Percentiles rank a stretch among this genome's conserved stretches.
These are phyloP conservation scores for Champsocephalus gunnari DNA, from an alignment of 2,797 vertebrate species.

Conservation along the genomic window DNA sequence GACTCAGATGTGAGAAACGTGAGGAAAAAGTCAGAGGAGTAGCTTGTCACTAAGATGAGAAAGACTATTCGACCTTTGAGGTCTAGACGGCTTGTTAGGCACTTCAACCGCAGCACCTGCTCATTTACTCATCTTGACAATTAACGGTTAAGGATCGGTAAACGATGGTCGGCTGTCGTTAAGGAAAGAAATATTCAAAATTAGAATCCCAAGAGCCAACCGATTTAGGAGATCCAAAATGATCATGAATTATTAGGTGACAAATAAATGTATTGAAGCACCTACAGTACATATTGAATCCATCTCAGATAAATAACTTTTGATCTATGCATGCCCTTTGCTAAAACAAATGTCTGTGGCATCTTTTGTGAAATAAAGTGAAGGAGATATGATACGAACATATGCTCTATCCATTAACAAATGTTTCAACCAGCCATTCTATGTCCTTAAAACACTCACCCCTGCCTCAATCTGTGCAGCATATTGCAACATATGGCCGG, in stretches of 20 bases:
- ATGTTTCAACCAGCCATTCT: slow-evolving; percentile 62
- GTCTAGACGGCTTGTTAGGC: too few species aligned
- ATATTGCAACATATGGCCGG: slow-evolving; percentile 79
- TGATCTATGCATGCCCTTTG: background rate
- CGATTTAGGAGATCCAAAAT: background rate
- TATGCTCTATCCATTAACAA: slow-evolving; percentile 66
- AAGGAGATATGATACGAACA: slow-evolving; percentile 60
- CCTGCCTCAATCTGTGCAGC: slow-evolving; percentile 73
- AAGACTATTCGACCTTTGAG: too few species aligned
- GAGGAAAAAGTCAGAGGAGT: too few species aligned
- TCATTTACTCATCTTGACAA: too few species aligned
- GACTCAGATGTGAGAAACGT: background rate
- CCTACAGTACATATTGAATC: slow-evolving; percentile 3
- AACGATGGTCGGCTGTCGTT: too few species aligned
- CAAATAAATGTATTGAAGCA: slow-evolving; percentile 7
- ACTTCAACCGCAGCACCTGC: too few species aligned
- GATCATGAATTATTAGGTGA: background rate
- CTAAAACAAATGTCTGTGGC: slow-evolving; percentile 27
- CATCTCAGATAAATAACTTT: background rate
- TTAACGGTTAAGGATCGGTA: too few species aligned
- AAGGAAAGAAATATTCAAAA: too few species aligned
- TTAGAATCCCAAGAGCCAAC: background rate
- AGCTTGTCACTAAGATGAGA: too few species aligned
- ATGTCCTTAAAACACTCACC: slow-evolving; percentile 66
- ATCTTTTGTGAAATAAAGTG: slow-evolving; percentile 53